A percentile compares a stretch with the other conserved stretches of the same genome.
phyloP scores from a whole-genome alignment of 2,113 vertebrate species.

The Phycodurus eques region DNA sequence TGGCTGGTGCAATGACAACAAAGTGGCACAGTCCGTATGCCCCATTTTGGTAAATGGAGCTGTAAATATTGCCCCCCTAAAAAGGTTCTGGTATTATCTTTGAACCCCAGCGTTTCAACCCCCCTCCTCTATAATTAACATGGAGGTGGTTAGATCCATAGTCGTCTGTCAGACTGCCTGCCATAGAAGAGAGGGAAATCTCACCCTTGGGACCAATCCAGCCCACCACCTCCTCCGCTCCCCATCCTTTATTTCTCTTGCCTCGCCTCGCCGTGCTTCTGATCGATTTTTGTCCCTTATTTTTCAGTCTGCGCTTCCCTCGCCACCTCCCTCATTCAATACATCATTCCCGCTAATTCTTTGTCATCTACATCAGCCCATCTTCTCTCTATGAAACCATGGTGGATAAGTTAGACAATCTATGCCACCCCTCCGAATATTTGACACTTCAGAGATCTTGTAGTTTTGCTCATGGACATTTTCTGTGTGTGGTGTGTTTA shows the following conservation, averaged over 20 bases:
- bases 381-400: background rate
- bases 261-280: conserved; percentile 20
- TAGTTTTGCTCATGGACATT: background rate
- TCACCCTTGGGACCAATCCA: conserved; percentile 51
- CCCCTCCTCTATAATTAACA: conserved; percentile 49
- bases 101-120: background rate
- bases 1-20: background rate
- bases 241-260: conserved; percentile 28
- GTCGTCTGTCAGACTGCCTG: conserved; percentile 53
- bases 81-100: background rate
- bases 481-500: background rate
- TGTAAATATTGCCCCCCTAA: background rate
- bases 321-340: conserved; percentile 1
- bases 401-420: background rate
- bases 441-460: conserved; percentile 22
- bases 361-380: conserved; percentile 11
- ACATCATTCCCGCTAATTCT: conserved; percentile 20
- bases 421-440: conserved; percentile 12
- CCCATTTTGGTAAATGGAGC: background rate
- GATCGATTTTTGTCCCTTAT: conserved; percentile 48
- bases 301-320: conserved; percentile 23
- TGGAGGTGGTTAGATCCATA: conserved; percentile 45
- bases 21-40: background rate
- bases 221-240: conserved; percentile 16
- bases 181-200: conserved; percentile 42